Evolutionary conservation across 2,888 invertebrate genomes (phyloP), one percentile per base, ranked within the genome.

Genomic region (Altica lythri): DNA sequence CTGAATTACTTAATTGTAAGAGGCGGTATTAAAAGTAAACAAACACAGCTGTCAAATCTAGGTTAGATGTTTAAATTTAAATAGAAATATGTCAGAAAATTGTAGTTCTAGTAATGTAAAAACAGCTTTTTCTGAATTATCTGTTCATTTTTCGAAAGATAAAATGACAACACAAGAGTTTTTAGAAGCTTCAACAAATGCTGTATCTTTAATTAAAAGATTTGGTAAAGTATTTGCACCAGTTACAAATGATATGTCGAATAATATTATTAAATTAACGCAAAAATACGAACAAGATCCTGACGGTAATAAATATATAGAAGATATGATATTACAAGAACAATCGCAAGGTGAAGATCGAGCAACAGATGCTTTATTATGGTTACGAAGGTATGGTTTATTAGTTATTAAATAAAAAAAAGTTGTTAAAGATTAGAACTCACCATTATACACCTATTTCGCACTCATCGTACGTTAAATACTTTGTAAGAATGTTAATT

Each of bases 371-470:
- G 83, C 88, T 45, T 74, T 90, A 49, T 74, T 89, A 40, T 91
- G 91, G 90, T 77, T 91, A 1, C 86, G 86, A 74, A 85, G 88
- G 88, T 87, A 75, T 32, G n/a, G n/a, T n/a, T n/a, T n/a, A n/a
- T n/a, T n/a, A n/a, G n/a, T n/a, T n/a, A n/a, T n/a, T n/a, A n/a
- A n/a, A n/a, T n/a, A n/a, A n/a, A n/a, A n/a, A n/a, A n/a, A n/a
- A n/a, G n/a, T n/a, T n/a, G n/a, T n/a, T n/a, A n/a, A n/a, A n/a
- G n/a, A n/a, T n/a, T n/a, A n/a, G n/a, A n/a, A n/a, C n/a, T n/a
- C n/a, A n/a, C n/a, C n/a, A n/a, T n/a, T n/a, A n/a, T n/a, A n/a
- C n/a, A n/a, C n/a, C n/a, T n/a, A n/a, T n/a, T n/a, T n/a, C n/a
- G n/a, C n/a, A n/a, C n/a, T n/a, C n/a, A n/a, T n/a, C n/a, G n/a